phyloP scores from a whole-genome alignment of 30 jellyfish, hydroid and myxozoan species.

The Aurelia aurita complex sp. Pacific region DNA sequence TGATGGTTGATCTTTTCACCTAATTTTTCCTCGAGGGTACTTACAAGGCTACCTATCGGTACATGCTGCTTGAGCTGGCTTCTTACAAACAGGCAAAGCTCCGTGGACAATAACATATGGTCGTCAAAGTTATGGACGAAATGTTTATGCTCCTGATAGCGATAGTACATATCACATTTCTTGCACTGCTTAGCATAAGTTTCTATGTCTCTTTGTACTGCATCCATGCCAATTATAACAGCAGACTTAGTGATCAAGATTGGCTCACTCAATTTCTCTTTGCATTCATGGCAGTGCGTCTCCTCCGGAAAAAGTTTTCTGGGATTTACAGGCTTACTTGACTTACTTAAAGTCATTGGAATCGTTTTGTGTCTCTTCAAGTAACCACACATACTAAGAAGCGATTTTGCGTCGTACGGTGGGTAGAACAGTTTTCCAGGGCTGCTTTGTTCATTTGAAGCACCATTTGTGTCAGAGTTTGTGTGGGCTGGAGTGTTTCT shows the following conservation, averaged over 20 bases:
- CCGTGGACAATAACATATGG: constrained; percentile 10
- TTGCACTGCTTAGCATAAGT: background rate
- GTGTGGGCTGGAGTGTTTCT: too few species aligned
- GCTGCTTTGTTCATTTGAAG: background rate
- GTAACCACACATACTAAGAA: constrained; percentile 30
- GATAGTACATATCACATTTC: constrained; percentile 8
- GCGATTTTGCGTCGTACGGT: background rate
- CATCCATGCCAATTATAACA: too few species aligned
- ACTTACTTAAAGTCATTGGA: too few species aligned
- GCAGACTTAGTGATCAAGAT: too few species aligned
- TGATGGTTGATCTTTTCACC: constrained; percentile 9
- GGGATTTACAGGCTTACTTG: too few species aligned
- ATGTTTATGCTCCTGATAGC: constrained; percentile 40
- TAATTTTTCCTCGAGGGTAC: background rate
- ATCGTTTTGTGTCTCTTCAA: background rate
- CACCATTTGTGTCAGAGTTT: too few species aligned
- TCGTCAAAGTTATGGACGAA: constrained; percentile 50
- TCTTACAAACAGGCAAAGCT: constrained; percentile 25
- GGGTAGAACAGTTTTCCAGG: background rate
- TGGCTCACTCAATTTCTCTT: too few species aligned
- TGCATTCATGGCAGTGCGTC: too few species aligned
- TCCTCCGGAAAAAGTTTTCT: too few species aligned
- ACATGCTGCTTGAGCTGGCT: constrained; percentile 15
- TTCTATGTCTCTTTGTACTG: too few species aligned
- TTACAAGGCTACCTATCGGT: constrained; percentile 19